Evolutionary conservation across 2,888 invertebrate genomes (phyloP), one percentile per base, ranked within the genome.

Genomic region (Euphydryas editha): DNA sequence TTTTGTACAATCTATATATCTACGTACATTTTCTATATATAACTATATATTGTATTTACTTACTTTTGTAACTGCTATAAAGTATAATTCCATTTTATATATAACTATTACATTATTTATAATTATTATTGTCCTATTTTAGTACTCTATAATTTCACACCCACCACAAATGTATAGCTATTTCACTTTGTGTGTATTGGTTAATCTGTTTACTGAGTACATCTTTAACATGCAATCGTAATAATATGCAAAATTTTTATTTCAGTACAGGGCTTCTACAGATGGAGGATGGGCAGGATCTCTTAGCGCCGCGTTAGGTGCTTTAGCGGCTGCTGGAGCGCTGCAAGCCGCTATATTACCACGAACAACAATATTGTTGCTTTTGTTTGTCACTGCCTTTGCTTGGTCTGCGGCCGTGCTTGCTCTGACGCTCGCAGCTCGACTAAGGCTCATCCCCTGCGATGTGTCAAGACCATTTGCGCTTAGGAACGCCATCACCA

Each of bases 341-440:
- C 96, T 98, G 76, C 92, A 93, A 75, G 96, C 95, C 0, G 94
- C 96, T 17, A 95, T 98, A 59, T 89, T 98, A 59, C 98, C 98
- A 11, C 94, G 97, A 78, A 98, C 98, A 2, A 94, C 97, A 54
- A 96, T 98, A 72, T 93, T 98, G 18, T 90, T 98, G 65, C 93
- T 98, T 61, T 92, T 98, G 71, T 98, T 98, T 87, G 94, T 98
- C 56, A 96, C 97, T 18, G 96, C 97, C 6, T 98, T 98, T 87
- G 95, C 97, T 10, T 98, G 98, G 97, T 96, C 98, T 42, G 95
- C 97, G 1, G 96, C 97, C 37, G 95, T 98, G 37, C 93, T 98
- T 54, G 97, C 98, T 89, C 85, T 98, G 44, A 93, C 98, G 1
- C 90, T 98, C 60, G 98, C 97, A 7, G 97, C 97, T 0, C 94